Evolutionary conservation across 2,888 invertebrate genomes (phyloP).

Genomic region (Epistrophella euchroma): DNA sequence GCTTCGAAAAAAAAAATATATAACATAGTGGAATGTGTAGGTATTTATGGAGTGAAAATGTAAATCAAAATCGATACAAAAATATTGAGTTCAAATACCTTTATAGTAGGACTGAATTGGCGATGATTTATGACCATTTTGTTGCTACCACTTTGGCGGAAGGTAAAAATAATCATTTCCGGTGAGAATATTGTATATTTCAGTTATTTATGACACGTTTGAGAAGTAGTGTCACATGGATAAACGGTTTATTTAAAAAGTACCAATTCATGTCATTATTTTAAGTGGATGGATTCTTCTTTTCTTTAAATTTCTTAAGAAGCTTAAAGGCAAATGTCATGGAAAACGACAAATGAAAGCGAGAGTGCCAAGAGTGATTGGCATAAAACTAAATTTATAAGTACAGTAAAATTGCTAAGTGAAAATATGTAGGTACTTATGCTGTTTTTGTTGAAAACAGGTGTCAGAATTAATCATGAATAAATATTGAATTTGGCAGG

Average conservation of each 20-base stretch:
- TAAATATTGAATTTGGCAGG: no score
- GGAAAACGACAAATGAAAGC: not conserved
- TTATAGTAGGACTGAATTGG: not conserved
- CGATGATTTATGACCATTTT: slow-evolving; percentile 24
- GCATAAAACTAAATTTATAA: not conserved
- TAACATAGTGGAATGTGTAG: slow-evolving; percentile 2
- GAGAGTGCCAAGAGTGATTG: not conserved
- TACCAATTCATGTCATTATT: not conserved
- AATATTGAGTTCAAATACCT: not conserved
- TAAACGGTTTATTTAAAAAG: not conserved
- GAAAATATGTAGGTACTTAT: not conserved
- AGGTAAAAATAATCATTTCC: not conserved
- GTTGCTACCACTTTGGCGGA: not conserved
- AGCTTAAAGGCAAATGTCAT: not conserved
- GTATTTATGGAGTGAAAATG: slow-evolving; percentile 31
- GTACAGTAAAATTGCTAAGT: not conserved
- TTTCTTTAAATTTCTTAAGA: not conserved
- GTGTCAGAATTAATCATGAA: no score
- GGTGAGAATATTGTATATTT: not conserved
- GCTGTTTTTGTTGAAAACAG: no score
- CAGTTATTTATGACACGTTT: not conserved
- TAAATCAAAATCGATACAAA: not conserved
- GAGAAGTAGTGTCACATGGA: not conserved
- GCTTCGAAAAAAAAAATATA: not conserved
- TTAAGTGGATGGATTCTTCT: not conserved